Evolutionary conservation across 1,140 invertebrate genomes (phyloP).

Genomic region (Sarcophaga peregrina): DNA sequence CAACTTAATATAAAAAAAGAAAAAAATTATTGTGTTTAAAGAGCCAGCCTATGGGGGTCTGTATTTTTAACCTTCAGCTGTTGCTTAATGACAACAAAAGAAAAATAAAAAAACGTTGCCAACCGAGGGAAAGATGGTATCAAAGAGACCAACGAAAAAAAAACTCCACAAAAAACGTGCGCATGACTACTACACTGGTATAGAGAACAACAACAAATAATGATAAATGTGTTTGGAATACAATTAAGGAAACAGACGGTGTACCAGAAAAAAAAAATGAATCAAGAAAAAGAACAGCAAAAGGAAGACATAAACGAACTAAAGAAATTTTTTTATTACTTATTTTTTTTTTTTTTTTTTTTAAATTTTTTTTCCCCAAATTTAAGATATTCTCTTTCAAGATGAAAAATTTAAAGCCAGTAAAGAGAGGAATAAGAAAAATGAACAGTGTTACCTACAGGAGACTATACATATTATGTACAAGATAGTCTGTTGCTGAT

Average conservation of each 20-base stretch:
- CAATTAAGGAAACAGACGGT: background rate
- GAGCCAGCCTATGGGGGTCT: background rate
- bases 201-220: background rate
- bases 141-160: background rate
- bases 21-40: too few relatives aligned
- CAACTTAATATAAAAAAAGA: too few relatives aligned
- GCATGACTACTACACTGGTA: background rate
- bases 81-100: background rate
- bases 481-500: too few relatives aligned
- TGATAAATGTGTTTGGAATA: constrained; percentile 10
- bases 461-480: too few relatives aligned
- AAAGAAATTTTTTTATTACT: too few relatives aligned
- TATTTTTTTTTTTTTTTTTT: too few relatives aligned
- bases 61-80: constrained; percentile 11
- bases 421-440: too few relatives aligned
- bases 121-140: background rate
- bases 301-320: too few relatives aligned
- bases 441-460: too few relatives aligned
- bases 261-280: background rate
- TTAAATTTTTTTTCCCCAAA: too few relatives aligned
- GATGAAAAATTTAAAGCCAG: too few relatives aligned
- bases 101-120: background rate
- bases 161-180: background rate
- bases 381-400: too few relatives aligned
- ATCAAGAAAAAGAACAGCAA: background rate